A percentile compares a stretch with the other conserved stretches of the same genome.
Conservation (phyloP, 2,113 vertebrate species). For the Pelvicachromis taeniatus region DNA sequence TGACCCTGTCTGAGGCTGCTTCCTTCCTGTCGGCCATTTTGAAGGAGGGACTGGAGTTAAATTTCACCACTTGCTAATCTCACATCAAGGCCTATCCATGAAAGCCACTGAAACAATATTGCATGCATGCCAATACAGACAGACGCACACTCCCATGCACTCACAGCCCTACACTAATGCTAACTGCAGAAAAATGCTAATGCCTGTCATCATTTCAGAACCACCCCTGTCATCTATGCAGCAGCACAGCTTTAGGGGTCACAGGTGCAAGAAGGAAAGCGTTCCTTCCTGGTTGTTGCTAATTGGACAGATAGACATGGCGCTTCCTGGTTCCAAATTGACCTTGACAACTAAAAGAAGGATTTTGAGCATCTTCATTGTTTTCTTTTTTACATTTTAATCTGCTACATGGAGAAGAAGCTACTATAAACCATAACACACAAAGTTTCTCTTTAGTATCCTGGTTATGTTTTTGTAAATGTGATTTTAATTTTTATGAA, state of each 20-base stretch:
- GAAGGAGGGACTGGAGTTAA: slow-evolving; percentile 63
- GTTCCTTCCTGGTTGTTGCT: slow-evolving; percentile 67
- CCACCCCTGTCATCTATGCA: slow-evolving; percentile 62
- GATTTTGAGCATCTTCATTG: slow-evolving; percentile 29
- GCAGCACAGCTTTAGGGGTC: slow-evolving; percentile 66
- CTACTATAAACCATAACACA: neutral
- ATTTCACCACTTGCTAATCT: slow-evolving; percentile 54
- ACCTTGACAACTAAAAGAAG: slow-evolving; percentile 59
- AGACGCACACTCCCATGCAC: slow-evolving; percentile 15
- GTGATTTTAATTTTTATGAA: neutral
- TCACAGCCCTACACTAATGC: slow-evolving; percentile 55
- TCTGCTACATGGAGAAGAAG: neutral
- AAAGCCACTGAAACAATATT: slow-evolving; percentile 51
- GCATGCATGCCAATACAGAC: slow-evolving; percentile 30
- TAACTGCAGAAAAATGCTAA: slow-evolving; percentile 73
- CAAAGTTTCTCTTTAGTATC: neutral
- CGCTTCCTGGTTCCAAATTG: slow-evolving; percentile 60
- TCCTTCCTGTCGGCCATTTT: slow-evolving; percentile 73
- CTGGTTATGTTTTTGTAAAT: neutral
- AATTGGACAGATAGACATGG: slow-evolving; percentile 66
- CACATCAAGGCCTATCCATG: slow-evolving; percentile 58
- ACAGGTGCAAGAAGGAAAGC: slow-evolving; percentile 49
- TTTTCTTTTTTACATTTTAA: neutral
- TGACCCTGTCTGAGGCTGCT: slow-evolving; percentile 64
- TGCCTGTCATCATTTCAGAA: slow-evolving; percentile 71